Percentiles rank a stretch among this genome's conserved stretches.
These are phyloP conservation scores for Paracentrotus lividus DNA, from an alignment of 53 echinoderm and acorn worm genomes.

Conservation along the genomic window DNA sequence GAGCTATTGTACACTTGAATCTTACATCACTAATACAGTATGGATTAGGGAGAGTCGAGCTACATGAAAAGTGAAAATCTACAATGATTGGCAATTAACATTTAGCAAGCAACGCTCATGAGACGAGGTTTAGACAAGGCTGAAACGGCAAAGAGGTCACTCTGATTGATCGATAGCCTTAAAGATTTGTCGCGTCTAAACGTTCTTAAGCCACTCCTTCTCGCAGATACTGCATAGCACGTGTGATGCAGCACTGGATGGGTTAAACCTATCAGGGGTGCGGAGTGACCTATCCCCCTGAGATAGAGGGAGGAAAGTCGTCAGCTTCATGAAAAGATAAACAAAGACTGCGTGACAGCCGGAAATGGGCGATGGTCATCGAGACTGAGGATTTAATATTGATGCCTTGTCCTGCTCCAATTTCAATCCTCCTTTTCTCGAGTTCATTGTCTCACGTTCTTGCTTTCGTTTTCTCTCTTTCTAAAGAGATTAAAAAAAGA, in stretches of 20 bases:
- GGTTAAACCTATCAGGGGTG: background rate
- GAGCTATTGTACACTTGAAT: too few species aligned
- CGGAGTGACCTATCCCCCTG: background rate
- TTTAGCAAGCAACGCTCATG: too few species aligned
- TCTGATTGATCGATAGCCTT: too few species aligned
- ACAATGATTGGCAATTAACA: too few species aligned
- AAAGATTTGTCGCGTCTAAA: background rate
- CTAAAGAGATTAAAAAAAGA: too few species aligned
- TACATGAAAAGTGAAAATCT: too few species aligned
- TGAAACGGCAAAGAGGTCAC: too few species aligned
- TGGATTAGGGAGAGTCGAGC: too few species aligned
- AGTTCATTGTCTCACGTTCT: background rate
- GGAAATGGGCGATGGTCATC: conserved; percentile 14
- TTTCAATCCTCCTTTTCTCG: background rate
- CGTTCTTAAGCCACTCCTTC: background rate
- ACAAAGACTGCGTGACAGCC: conserved; percentile 7
- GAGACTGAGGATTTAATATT: background rate
- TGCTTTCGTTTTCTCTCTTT: background rate
- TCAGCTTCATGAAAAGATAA: conserved; percentile 34
- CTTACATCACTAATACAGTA: too few species aligned
- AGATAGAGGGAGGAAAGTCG: background rate
- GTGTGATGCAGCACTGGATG: background rate
- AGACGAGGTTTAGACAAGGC: too few species aligned
- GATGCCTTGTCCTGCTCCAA: background rate
- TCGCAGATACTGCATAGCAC: background rate